Conservation (phyloP, 1,140 invertebrate genomes). For the Drosophila obscura region DNA sequence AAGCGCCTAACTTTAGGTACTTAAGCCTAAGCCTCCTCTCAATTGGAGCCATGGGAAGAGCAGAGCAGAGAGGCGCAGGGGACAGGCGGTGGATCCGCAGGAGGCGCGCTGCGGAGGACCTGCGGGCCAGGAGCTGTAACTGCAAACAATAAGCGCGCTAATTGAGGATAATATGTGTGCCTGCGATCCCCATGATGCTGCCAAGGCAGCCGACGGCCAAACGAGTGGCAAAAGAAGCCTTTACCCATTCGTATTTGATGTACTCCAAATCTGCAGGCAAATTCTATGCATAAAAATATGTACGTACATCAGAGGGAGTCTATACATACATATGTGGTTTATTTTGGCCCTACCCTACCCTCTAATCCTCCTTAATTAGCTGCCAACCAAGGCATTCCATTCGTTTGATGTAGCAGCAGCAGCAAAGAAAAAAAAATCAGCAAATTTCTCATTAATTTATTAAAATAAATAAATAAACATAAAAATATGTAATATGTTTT, state of each 20-base stretch:
- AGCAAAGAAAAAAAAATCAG: slow-evolving; percentile 52
- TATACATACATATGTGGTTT: neutral
- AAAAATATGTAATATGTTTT: slow-evolving; percentile 33
- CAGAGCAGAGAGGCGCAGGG: neutral
- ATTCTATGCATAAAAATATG: neutral
- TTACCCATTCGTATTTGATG: slow-evolving; percentile 18
- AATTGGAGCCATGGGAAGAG: slow-evolving; percentile 40
- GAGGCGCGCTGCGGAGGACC: neutral
- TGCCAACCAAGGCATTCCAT: slow-evolving; percentile 51
- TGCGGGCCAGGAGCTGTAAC: neutral
- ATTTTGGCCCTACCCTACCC: slow-evolving; percentile 26
- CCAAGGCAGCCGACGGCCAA: slow-evolving; percentile 17
- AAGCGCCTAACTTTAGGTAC: slow-evolving; percentile 74
- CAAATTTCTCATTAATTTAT: slow-evolving; percentile 65
- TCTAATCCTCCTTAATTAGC: slow-evolving; percentile 70
- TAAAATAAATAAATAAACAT: slow-evolving; percentile 26
- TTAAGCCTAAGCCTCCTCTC: slow-evolving; percentile 68
- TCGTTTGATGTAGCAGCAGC: slow-evolving; percentile 65
- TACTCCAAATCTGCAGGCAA: slow-evolving; percentile 16
- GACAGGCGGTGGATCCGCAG: neutral
- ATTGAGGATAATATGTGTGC: slow-evolving; percentile 73
- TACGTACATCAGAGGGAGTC: neutral
- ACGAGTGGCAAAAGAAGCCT: slow-evolving; percentile 23
- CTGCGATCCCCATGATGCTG: slow-evolving; percentile 22
- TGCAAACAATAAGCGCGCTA: slow-evolving; percentile 72